phyloP scores from a whole-genome alignment of 2,113 vertebrate species.

The Terrapene triunguis region DNA sequence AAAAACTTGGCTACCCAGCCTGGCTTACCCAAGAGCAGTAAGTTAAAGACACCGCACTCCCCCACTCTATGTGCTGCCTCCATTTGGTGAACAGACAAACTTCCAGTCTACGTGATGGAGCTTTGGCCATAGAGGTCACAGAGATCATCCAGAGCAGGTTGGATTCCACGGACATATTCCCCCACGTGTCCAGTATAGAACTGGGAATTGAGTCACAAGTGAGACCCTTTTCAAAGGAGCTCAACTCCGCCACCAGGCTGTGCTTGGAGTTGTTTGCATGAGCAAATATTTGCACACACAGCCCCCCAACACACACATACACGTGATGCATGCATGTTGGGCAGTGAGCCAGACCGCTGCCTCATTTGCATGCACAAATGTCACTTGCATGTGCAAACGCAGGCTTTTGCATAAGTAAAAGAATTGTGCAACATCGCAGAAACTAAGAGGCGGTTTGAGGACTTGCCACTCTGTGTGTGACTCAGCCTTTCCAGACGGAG shows the following conservation, averaged over 20 bases:
- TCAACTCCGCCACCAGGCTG: not conserved
- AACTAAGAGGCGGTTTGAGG: not conserved
- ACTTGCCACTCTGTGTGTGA: not conserved
- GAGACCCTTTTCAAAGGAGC: not conserved
- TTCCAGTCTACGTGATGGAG: no score
- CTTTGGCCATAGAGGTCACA: no score
- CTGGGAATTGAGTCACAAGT: fast-evolving
- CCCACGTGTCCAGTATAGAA: not conserved
- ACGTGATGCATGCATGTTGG: not conserved
- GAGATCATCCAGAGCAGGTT: no score
- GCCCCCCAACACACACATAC: fast-evolving
- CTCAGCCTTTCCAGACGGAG: not conserved
- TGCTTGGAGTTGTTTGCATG: fast-evolving
- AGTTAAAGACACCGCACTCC: no score
- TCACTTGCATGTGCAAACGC: not conserved
- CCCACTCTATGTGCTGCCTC: no score
- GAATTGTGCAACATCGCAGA: not conserved
- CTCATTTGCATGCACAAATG: not conserved
- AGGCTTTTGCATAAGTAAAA: not conserved
- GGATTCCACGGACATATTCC: no score
- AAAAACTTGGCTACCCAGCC: not conserved
- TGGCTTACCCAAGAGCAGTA: fast-evolving
- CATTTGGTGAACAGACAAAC: no score
- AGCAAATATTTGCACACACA: not conserved
- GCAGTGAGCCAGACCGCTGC: not conserved